Percentiles rank a stretch among this genome's conserved stretches.
Evolutionary conservation across 1,140 invertebrate genomes (phyloP).

Genomic region (Atta cephalotes): DNA sequence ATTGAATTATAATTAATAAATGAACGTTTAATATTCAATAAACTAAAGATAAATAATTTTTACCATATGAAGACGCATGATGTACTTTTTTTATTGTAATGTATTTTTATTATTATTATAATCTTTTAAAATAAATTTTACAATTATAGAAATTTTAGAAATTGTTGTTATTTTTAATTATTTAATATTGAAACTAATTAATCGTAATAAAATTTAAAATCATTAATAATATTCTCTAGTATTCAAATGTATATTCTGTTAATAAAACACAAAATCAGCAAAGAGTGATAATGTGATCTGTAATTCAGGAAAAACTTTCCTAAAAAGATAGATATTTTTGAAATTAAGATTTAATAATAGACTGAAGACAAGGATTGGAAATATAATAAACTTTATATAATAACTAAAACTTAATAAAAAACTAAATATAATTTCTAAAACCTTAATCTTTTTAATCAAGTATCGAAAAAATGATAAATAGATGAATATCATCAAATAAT

Average conservation of each 20-base stretch:
- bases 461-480: background rate
- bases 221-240: background rate
- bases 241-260: constrained; percentile 18
- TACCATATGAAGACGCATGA: background rate
- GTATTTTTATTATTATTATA: background rate
- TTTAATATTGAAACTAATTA: background rate
- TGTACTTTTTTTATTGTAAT: background rate
- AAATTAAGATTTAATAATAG: constrained; percentile 43
- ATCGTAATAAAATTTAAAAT: background rate
- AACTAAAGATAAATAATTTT: background rate
- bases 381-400: constrained; percentile 10
- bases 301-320: background rate
- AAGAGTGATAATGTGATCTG: background rate
- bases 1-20: constrained; percentile 2
- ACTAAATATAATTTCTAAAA: no score
- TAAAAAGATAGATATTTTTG: background rate
- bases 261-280: background rate
- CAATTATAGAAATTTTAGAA: background rate
- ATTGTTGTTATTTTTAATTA: background rate
- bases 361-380: no score
- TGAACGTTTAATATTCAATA: background rate
- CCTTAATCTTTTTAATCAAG: background rate
- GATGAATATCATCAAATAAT: background rate
- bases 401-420: background rate
- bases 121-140: constrained; percentile 10